Percentiles rank a stretch among this genome's conserved stretches.
Conservation (phyloP, 2,113 vertebrate genomes). For the Eulemur rufifrons region DNA sequence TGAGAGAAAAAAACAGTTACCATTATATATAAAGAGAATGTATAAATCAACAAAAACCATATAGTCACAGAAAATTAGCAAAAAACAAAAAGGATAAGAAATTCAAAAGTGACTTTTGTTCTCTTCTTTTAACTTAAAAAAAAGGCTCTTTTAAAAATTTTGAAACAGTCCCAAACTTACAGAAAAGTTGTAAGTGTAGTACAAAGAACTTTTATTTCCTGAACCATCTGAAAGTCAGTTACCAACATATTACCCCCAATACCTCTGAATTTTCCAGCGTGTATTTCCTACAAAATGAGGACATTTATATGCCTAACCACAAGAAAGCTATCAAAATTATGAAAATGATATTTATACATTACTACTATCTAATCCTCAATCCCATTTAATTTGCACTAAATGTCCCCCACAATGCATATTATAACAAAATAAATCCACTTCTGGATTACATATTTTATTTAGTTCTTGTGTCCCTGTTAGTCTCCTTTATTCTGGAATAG, state of each 20-base stretch:
- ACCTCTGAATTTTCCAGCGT: neutral
- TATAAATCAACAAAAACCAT: neutral
- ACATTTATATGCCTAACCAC: neutral
- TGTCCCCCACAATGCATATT: neutral
- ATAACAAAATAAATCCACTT: neutral
- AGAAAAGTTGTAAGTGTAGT: neutral
- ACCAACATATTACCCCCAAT: neutral
- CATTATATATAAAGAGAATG: neutral
- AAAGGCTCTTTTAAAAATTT: neutral
- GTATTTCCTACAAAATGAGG: neutral
- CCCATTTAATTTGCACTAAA: neutral
- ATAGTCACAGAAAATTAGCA: neutral
- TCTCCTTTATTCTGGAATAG: neutral
- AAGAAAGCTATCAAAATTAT: neutral
- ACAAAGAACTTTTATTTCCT: neutral
- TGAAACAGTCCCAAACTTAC: neutral
- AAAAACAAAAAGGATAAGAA: neutral
- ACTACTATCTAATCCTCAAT: neutral
- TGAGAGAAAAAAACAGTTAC: neutral
- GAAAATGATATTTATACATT: neutral
- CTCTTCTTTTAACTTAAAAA: neutral
- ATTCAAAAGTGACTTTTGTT: neutral
- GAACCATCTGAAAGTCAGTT: neutral
- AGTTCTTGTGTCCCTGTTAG: neutral
- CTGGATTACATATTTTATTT: neutral